phyloP scores from a whole-genome alignment of 2,888 invertebrate species.

The Cryptus armator region DNA sequence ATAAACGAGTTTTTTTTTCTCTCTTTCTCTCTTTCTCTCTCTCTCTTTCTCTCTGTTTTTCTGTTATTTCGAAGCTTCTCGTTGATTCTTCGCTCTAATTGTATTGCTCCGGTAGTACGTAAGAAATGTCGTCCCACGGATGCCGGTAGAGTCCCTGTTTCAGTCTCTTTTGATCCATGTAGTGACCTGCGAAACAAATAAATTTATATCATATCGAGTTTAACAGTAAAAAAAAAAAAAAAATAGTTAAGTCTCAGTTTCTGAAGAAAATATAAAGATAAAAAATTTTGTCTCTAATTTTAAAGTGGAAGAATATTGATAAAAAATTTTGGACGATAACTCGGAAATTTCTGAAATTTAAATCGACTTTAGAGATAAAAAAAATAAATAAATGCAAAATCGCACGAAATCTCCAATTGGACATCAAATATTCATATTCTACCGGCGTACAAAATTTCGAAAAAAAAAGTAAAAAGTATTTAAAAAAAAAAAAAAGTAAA shows the following conservation, averaged over 20 bases:
- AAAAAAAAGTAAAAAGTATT: too few species aligned
- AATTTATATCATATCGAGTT: conserved; percentile 3
- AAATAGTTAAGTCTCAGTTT: background rate
- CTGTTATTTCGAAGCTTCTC: conserved; percentile 2
- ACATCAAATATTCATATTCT: too few species aligned
- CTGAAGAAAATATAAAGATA: too few species aligned
- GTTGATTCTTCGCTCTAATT: conserved; percentile 79
- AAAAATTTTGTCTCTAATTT: too few species aligned
- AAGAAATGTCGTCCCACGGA: conserved; percentile 99
- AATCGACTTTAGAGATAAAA: too few species aligned
- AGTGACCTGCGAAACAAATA: conserved; percentile 89
- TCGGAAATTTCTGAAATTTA: too few species aligned
- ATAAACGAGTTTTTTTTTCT: conserved; percentile 52
- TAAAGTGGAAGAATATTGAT: too few species aligned
- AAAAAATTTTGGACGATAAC: too few species aligned
- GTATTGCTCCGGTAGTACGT: conserved; percentile 92
- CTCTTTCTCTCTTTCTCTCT: conserved; percentile 44
- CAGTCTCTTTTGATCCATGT: conserved; percentile 98
- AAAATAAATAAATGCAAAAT: too few species aligned
- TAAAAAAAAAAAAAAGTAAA: too few species aligned
- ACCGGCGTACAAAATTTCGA: too few species aligned
- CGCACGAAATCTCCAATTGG: too few species aligned
- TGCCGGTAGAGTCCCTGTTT: conserved; percentile 99
- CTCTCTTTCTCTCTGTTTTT: conserved; percentile 24
- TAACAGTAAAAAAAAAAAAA: conserved; percentile 17